phyloP scores from a whole-genome alignment of 2,113 vertebrate genomes.

The Onychorhynchus coronatus region DNA sequence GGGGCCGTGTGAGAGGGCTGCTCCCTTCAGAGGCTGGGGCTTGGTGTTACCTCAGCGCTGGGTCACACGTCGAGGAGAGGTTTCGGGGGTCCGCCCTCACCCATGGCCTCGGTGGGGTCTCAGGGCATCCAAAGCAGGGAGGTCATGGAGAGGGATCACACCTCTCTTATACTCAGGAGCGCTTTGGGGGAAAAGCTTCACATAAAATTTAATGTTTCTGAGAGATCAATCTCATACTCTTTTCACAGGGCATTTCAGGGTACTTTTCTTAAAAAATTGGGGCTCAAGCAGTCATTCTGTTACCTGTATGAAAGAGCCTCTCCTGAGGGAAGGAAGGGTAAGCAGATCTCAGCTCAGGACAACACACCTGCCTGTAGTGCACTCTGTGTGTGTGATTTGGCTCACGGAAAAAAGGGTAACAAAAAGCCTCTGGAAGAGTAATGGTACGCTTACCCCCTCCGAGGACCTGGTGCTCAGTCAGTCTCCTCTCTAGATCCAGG shows the following conservation, averaged over 20 bases:
- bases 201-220: rapidly evolving
- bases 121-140: neutral
- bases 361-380: neutral
- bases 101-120: neutral
- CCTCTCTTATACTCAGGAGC: neutral
- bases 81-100: rapidly evolving
- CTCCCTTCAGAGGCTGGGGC: rapidly evolving
- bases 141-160: rapidly evolving
- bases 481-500: neutral
- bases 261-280: neutral
- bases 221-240: neutral
- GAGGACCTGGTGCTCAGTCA: neutral
- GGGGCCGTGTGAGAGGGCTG: neutral
- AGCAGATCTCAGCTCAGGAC: neutral
- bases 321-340: neutral
- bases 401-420: neutral
- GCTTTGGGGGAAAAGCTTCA: neutral
- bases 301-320: neutral
- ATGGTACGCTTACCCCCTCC: rapidly evolving
- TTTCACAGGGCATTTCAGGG: neutral
- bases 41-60: neutral
- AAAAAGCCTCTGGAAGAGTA: neutral
- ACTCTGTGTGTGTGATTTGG: too few relatives aligned
- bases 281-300: neutral
- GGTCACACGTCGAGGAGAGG: neutral